phyloP scores from a whole-genome alignment of 2,797 vertebrate genomes.

The Coreius guichenoti region DNA sequence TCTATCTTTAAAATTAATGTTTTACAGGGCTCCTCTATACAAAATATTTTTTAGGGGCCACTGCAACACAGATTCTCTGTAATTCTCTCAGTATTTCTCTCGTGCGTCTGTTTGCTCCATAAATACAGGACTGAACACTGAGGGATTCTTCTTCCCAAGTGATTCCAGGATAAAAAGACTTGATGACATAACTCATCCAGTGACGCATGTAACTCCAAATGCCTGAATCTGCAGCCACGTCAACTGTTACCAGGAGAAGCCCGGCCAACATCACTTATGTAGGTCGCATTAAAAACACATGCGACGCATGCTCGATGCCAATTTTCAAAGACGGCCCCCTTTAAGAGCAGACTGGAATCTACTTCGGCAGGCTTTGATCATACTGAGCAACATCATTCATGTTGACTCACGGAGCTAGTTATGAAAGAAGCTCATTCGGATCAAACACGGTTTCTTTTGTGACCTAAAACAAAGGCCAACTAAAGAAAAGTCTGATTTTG shows the following conservation, averaged over 20 bases:
- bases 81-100: constrained; percentile 1
- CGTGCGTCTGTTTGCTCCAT: neutral
- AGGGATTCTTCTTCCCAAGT: constrained; percentile 43
- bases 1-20: neutral
- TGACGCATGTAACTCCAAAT: constrained; percentile 49
- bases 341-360: neutral
- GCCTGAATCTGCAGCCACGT: constrained; percentile 68
- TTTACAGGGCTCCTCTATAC: neutral
- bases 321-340: constrained; percentile 26
- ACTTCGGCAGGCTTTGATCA: constrained; percentile 41
- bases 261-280: constrained; percentile 72
- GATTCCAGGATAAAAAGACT: constrained; percentile 35
- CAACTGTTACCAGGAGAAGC: constrained; percentile 80
- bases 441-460: constrained; percentile 28
- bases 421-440: constrained; percentile 14
- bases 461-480: constrained; percentile 17
- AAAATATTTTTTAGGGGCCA: neutral
- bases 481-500: constrained; percentile 1
- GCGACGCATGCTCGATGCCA: constrained; percentile 36
- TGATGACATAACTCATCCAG: constrained; percentile 53
- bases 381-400: constrained; percentile 1
- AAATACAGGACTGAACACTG: neutral
- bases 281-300: constrained; percentile 81
- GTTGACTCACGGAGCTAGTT: constrained; percentile 29
- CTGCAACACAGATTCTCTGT: neutral